Base-by-base conservation (phyloP, 2,797 vertebrate genomes). In the Sphaeramia orbicularis region DNA sequence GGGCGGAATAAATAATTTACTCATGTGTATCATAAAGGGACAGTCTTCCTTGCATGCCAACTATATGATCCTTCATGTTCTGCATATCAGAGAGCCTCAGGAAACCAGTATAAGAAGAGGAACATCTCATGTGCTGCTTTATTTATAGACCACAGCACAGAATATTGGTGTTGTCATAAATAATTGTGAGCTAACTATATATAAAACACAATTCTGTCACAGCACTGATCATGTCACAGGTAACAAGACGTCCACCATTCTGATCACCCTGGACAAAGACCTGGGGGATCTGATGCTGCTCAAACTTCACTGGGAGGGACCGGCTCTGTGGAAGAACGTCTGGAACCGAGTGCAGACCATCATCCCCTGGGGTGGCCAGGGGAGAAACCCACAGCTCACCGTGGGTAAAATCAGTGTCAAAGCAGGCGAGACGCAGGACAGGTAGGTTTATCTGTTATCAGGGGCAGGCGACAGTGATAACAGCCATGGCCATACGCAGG, bases 391-490 rank as follows among this genome's bases (percentile, higher is more conserved):
- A 1, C 92, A 87, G 74, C 93, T 99, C 19, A 83, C 86, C 4
- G 85, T 97, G 44, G 96, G 95, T 75, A 93, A 80, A 65, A 92
- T 99, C 83, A 90, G 85, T 55, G 86, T 96, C 74, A 97, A 96
- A 87, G 93, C 94, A 12, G 98, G 97, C 10, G 96, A 99, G 76
- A 97, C 96, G 0, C 97, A 99, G 77, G 78, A 94, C 58, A 97
- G 93, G 96, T 96, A 93, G 88, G 91, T 88, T 14, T n/a, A 47
- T 19, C 15, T 2, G 2, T 64, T 37, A 13, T 11, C 49, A 24
- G 2, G 21, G 24, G 24, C 24, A 27, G 24, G 24, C 4, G 27
- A 24, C 24, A 21, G 19, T 21, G 19, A 21, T 21, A 21, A 21
- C 19, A n/a, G n/a, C n/a, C n/a, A n/a, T n/a, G n/a, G n/a, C n/a